Conservation (phyloP, 2,888 invertebrate genomes). For the Lysandra bellargus region DNA sequence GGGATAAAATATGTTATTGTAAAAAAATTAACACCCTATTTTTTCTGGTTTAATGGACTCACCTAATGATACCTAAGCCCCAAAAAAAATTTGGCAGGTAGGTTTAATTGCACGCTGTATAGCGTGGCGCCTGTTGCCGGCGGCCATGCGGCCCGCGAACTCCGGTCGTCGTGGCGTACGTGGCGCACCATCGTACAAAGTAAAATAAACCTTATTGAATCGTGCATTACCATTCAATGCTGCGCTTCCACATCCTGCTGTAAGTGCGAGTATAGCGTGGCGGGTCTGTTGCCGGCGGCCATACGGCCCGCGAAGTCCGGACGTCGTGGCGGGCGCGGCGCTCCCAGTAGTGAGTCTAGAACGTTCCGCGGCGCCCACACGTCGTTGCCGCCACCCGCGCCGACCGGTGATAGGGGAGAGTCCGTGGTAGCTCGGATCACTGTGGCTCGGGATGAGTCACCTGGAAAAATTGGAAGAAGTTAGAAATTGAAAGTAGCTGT, state of each 20-base stretch:
- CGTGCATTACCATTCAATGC: conserved; percentile 46
- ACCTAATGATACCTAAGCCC: no score
- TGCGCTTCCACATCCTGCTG: conserved; percentile 66
- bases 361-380: conserved; percentile 75
- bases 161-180: background rate
- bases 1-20: no score
- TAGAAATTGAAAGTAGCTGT: no score
- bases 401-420: conserved; percentile 91
- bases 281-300: conserved; percentile 82
- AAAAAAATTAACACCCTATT: no score
- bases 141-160: no score
- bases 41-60: no score
- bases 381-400: conserved; percentile 62
- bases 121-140: no score
- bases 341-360: conserved; percentile 77
- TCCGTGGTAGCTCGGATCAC: conserved; percentile 88
- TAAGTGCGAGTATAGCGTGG: conserved; percentile 88
- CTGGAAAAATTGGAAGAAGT: conserved; percentile 45
- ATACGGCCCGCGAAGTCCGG: conserved; percentile 84
- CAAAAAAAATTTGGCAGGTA: no score
- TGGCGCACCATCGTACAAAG: background rate
- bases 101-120: no score
- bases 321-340: conserved; percentile 74
- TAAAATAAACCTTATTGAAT: background rate
- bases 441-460: conserved; percentile 63